Base-by-base conservation (phyloP, 2,113 vertebrate species). In the Nothobranchius kuhntae region DNA sequence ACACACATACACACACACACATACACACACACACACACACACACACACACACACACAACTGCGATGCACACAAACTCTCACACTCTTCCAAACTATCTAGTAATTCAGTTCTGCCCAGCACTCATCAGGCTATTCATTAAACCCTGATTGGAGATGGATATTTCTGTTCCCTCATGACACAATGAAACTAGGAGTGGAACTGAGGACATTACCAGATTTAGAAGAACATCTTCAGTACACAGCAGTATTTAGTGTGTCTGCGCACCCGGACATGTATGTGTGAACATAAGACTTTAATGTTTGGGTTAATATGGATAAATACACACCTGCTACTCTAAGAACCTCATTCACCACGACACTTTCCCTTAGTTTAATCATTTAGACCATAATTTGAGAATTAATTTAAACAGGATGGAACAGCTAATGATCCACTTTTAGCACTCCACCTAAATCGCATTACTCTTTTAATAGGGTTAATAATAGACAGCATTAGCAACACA, bases 391-490 rank as follows among this genome's bases (percentile, higher is more conserved):
- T 84, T 87, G 69, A 83, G 82, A 86, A 81, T 86, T 72, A 86
- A 88, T 87, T 90, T 82, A 81, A 88, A 91, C 76, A 84, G 72
- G 86, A 90, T 13, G 15, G 58, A 84, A 65, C 62, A 86, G 89
- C 82, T 91, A 90, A 92, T 89, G 78, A 89, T 86, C 78, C 84
- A 87, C 83, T 87, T 89, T 89, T 73, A 85, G 83, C 79, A 80
- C 85, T 86, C 81, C 73, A 75, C 83, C 86, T 83, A 84, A 87
- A 86, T 86, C 77, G 79, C 71, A 91, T 84, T 85, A 91, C 80
- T 81, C 73, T 82, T 91, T 90, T 89, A 91, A 91, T 85, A 82
- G 86, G 81, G 89, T 89, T 91, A 90, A 91, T 90, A 92, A 89
- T 87, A 87, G 84, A 75, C 54, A 44, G 79, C 81, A 86, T 89